These are phyloP conservation scores for Phaethon lepturus DNA, from an alignment of 2,113 vertebrate species.

Conservation along the genomic window DNA sequence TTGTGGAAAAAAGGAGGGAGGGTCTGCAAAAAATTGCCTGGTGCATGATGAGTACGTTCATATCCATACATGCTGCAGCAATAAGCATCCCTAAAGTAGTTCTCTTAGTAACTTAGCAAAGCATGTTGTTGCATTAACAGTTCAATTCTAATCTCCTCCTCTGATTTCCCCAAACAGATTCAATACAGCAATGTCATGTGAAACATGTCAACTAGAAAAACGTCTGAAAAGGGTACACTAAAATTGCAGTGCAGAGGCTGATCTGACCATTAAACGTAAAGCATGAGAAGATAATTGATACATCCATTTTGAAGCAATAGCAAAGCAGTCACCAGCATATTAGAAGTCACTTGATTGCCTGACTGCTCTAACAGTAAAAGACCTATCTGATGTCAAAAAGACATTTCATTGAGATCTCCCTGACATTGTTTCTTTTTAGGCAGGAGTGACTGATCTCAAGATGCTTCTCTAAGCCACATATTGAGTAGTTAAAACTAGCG, in stretches of 20 bases:
- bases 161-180: not conserved
- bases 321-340: not conserved
- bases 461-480: not conserved
- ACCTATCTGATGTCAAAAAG: not conserved
- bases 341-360: not conserved
- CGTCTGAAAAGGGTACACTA: not conserved
- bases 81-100: not conserved
- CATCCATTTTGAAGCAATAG: not conserved
- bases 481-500: not conserved
- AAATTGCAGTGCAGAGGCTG: not conserved
- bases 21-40: not conserved
- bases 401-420: not conserved
- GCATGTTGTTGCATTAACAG: not conserved
- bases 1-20: not conserved
- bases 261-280: constrained; percentile 7
- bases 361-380: not conserved
- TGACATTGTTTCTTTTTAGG: not conserved
- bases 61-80: not conserved
- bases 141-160: not conserved
- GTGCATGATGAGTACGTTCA: not conserved
- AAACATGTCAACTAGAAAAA: not conserved
- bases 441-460: not conserved
- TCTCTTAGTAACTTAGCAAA: not conserved
- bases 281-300: not conserved
- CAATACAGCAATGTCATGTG: not conserved